A percentile compares a stretch with the other conserved stretches of the same genome.
phyloP scores from a whole-genome alignment of 2,113 vertebrate species.

The Gavialis gangeticus region DNA sequence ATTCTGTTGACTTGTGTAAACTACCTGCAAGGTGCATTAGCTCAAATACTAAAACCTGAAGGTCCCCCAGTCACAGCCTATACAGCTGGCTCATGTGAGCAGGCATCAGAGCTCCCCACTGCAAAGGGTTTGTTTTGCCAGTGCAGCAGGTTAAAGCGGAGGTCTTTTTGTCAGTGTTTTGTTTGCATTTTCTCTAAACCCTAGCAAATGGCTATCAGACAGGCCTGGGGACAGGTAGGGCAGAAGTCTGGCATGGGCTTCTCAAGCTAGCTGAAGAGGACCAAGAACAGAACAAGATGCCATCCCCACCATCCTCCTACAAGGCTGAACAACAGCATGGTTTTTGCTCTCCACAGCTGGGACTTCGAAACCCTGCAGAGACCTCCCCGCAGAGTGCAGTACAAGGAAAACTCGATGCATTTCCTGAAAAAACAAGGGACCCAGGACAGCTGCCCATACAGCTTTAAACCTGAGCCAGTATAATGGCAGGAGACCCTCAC shows the following conservation, averaged over 20 bases:
- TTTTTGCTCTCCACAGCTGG: neutral
- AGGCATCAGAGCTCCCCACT: neutral
- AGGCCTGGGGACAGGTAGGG: neutral
- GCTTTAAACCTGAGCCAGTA: neutral
- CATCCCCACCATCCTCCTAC: neutral
- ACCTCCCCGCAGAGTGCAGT: no score
- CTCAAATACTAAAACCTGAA: neutral
- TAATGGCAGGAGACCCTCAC: neutral
- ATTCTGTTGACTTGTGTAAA: neutral
- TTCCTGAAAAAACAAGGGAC: neutral
- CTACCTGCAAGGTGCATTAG: neutral
- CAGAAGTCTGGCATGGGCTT: neutral
- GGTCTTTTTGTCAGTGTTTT: neutral
- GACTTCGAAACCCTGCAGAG: neutral
- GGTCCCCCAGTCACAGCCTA: neutral
- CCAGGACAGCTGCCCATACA: neutral
- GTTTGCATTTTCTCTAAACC: neutral
- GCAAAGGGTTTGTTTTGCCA: neutral
- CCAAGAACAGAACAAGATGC: neutral
- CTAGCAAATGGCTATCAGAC: neutral
- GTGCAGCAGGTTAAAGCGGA: neutral
- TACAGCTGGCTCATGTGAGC: neutral
- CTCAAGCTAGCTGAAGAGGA: neutral
- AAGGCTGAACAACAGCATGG: neutral
- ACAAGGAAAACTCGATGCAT: no score